These are phyloP conservation scores for Misgurnus mizolepis DNA, from an alignment of 2,113 vertebrate species.

Conservation along the genomic window DNA sequence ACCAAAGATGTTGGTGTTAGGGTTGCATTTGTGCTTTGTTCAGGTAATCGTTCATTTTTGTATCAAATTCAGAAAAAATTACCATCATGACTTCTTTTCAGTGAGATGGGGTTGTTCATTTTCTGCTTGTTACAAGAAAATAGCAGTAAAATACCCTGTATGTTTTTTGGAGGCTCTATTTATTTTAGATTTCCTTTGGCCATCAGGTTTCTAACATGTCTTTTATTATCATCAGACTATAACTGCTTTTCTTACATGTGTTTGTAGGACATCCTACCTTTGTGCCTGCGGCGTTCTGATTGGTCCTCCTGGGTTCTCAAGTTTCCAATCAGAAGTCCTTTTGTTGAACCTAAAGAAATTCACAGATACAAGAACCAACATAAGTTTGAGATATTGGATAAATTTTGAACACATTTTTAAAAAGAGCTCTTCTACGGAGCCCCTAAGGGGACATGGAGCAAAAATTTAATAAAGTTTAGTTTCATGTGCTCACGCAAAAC, in stretches of 20 bases:
- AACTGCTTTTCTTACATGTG: neutral
- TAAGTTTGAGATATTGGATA: neutral
- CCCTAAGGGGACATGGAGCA: too few species aligned
- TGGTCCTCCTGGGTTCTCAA: neutral
- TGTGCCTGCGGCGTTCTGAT: neutral
- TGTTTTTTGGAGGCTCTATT: neutral
- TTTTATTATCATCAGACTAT: conserved; percentile 1
- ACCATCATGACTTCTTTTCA: too few species aligned
- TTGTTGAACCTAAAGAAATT: neutral
- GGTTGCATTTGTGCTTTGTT: too few species aligned
- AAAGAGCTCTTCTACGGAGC: too few species aligned
- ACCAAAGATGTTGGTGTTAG: too few species aligned
- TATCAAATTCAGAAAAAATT: too few species aligned
- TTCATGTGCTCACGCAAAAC: too few species aligned
- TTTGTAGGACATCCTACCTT: neutral
- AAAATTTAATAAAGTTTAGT: too few species aligned
- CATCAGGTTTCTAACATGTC: conserved; percentile 3
- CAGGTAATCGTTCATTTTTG: too few species aligned
- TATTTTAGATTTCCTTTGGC: neutral
- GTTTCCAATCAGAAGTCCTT: conserved; percentile 1
- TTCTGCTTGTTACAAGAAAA: neutral
- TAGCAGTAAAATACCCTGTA: neutral
- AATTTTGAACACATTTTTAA: too few species aligned
- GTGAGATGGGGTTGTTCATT: too few species aligned
- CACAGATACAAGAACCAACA: neutral